Conservation (phyloP, 2,113 vertebrate genomes). For the Oxygymnocypris stewartii region DNA sequence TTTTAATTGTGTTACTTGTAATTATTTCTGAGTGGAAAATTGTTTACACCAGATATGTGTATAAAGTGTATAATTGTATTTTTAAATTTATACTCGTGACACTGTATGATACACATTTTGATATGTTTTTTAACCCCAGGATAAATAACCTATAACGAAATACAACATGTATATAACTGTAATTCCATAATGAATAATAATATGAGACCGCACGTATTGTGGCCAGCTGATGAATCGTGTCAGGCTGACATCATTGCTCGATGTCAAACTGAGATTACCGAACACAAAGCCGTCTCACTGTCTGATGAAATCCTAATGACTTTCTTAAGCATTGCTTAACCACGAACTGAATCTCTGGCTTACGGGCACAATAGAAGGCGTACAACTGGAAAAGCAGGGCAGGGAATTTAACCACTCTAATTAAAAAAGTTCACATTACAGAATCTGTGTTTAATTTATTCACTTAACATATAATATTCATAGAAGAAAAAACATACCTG, state of each 20-base stretch:
- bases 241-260: background rate
- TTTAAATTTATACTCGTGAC: no score
- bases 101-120: no score
- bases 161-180: background rate
- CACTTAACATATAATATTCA: background rate
- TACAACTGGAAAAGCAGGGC: conserved; percentile 33
- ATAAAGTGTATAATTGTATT: no score
- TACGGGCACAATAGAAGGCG: conserved; percentile 32
- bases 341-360: conserved; percentile 22
- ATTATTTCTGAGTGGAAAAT: background rate
- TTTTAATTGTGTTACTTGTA: no score
- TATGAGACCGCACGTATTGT: conserved; percentile 51
- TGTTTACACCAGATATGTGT: no score
- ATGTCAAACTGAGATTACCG: conserved; percentile 6
- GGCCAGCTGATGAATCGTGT: conserved; percentile 48
- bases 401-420: background rate
- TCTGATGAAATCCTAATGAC: background rate
- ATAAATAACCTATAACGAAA: background rate
- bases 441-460: background rate
- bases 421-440: conserved; percentile 2
- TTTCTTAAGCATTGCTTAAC: conserved; percentile 7
- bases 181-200: background rate
- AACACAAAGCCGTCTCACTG: conserved; percentile 9
- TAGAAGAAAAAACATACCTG: conserved; percentile 44
- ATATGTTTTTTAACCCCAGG: no score